Base-by-base conservation (phyloP, 2,113 vertebrate genomes). In the Lepidothrix coronata region DNA sequence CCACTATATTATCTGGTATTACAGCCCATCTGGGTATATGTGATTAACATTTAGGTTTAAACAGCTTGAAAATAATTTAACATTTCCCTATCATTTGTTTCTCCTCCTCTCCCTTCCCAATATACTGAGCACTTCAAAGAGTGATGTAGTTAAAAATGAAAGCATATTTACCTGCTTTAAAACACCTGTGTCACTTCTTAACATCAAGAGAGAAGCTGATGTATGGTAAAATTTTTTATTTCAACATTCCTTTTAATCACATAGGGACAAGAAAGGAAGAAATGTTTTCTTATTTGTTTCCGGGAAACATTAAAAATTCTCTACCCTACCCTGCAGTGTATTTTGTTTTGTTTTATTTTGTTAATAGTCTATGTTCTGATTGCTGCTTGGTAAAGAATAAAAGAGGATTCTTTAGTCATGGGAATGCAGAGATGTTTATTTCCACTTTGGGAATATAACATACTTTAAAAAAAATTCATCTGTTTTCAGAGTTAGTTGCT, bases 401-500 rank as follows among this genome's bases (percentile, higher is more conserved):
- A 86, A 94, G 88, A 85, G 59, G 61, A 82, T 81, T 96, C 54
- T 97, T 95, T 93, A 84, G 90, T 92, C 94, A 95, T 87, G 95
- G n/a, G 55, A 94, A 81, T 91, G 49, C 52, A 84, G 92, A 97
- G 31, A 94, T 89, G 79, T 96, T 97, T 95, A 91, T 91, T 97
- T 88, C 95, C 89, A 94, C 63, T 66, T 72, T 62, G 95, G 70
- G 68, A 96, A 61, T 86, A 58, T 91, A 94, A 93, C 87, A 63
- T 71, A 72, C 22, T 78, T 85, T 62, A 12, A 37, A 96, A 95
- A 85, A 88, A 81, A 83, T 51, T 83, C 48, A 77, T 70, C 72
- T 95, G 46, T 80, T 97, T 96, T 86, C 95, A 78, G 80, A 73
- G 43, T 80, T 80, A 87, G 77, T 71, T 93, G 54, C 72, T 79